These are phyloP conservation scores for Magallana nippona DNA, from an alignment of 2,888 invertebrate genomes.

Conservation along the genomic window DNA sequence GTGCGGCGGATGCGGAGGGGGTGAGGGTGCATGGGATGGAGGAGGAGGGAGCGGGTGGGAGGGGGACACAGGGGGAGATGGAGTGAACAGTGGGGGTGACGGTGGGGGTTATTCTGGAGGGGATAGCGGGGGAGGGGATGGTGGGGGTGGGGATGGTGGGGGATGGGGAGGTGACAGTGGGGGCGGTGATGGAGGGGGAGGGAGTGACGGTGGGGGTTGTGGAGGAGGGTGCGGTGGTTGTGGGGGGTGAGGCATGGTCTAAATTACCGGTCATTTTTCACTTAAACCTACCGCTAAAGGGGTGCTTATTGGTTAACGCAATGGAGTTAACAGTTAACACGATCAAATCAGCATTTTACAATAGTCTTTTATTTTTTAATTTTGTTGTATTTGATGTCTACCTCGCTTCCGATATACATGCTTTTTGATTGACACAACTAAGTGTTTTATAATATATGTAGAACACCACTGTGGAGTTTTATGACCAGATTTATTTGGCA, in stretches of 20 bases:
- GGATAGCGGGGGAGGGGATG: conserved; percentile 39
- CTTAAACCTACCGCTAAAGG: neutral
- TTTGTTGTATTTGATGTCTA: too few species aligned
- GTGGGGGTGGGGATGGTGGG: conserved; percentile 45
- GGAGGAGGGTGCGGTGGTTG: conserved; percentile 49
- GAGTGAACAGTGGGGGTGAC: conserved; percentile 47
- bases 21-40: conserved; percentile 47
- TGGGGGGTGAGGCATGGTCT: conserved; percentile 30
- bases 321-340: neutral
- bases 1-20: conserved; percentile 50
- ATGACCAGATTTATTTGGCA: too few species aligned
- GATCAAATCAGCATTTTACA: too few species aligned
- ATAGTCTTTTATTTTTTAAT: too few species aligned
- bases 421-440: too few species aligned
- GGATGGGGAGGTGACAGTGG: conserved; percentile 46
- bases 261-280: too few species aligned
- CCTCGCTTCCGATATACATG: too few species aligned
- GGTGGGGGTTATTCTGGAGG: conserved; percentile 42
- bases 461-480: too few species aligned
- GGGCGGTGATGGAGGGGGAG: conserved; percentile 47
- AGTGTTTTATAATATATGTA: too few species aligned
- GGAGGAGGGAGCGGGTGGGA: conserved; percentile 48
- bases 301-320: neutral
- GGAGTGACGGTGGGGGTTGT: conserved; percentile 41
- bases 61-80: conserved; percentile 49